phyloP scores from a whole-genome alignment of 2,888 invertebrate species.

The Cyclophora punctaria region DNA sequence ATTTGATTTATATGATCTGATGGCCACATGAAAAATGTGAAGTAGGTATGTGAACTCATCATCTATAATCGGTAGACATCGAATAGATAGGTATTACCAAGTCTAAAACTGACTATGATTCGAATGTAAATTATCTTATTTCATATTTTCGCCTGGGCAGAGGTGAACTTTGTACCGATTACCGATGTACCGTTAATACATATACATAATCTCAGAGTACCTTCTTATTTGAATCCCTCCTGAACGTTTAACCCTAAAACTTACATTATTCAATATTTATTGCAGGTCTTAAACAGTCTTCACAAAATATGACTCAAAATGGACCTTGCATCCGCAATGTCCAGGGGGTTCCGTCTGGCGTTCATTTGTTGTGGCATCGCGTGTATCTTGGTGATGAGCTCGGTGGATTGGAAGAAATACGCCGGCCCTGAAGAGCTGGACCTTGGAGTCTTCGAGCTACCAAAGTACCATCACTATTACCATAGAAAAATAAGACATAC shows the following conservation, averaged over 20 bases:
- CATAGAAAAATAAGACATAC: slow-evolving; percentile 3
- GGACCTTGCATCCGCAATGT: slow-evolving; percentile 9
- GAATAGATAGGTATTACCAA: no score
- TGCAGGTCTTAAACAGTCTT: neutral
- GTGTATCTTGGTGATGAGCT: slow-evolving; percentile 10
- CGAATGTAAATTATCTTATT: no score
- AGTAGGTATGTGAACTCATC: no score
- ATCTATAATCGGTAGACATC: no score
- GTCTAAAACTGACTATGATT: no score
- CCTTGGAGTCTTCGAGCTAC: slow-evolving; percentile 38
- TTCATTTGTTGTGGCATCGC: slow-evolving; percentile 33
- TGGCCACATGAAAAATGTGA: no score
- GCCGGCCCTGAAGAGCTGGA: slow-evolving; percentile 52
- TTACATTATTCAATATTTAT: neutral
- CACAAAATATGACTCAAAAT: neutral
- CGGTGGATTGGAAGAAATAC: slow-evolving; percentile 40
- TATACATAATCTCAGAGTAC: no score
- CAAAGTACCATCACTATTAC: slow-evolving; percentile 6
- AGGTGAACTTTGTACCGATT: no score
- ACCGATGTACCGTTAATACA: no score
- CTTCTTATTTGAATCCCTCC: neutral
- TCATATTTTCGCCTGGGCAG: no score
- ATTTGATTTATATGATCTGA: no score
- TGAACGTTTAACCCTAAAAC: neutral
- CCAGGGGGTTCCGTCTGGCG: neutral